Evolutionary conservation across 2,113 vertebrate genomes (phyloP).

Genomic region (Podarcis cretensis): DNA sequence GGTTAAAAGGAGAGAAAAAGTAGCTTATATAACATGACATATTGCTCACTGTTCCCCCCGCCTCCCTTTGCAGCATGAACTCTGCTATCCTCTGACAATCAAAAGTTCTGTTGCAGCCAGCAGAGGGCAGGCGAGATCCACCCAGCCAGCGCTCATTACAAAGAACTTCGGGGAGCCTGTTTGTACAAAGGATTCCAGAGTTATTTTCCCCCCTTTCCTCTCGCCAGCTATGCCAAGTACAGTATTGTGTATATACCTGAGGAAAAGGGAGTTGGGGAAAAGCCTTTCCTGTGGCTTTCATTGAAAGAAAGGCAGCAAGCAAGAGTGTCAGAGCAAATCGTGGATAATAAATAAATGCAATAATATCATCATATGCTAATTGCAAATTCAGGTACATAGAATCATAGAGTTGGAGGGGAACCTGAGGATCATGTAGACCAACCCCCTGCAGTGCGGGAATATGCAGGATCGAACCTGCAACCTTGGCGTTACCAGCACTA

Average conservation of each 20-base stretch:
- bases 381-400: background rate
- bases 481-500: too few relatives aligned
- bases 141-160: conserved; percentile 41
- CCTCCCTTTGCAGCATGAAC: conserved; percentile 11
- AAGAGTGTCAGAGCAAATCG: conserved; percentile 42
- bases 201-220: conserved; percentile 34
- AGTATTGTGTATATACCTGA: background rate
- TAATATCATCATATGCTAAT: background rate
- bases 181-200: conserved; percentile 54
- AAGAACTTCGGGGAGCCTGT: background rate
- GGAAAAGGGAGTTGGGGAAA: background rate
- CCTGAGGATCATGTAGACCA: too few relatives aligned
- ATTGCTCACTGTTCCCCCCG: conserved; percentile 17
- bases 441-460: too few relatives aligned
- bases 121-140: conserved; percentile 74
- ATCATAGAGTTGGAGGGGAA: too few relatives aligned
- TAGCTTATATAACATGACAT: conserved; percentile 41
- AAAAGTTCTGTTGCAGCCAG: conserved; percentile 64
- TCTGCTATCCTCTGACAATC: conserved; percentile 38
- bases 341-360: background rate
- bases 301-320: conserved; percentile 40
- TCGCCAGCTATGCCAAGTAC: conserved; percentile 30
- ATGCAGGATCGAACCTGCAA: too few relatives aligned
- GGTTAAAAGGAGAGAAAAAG: conserved; percentile 9
- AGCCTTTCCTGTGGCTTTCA: background rate